Evolutionary conservation across 2,797 vertebrate genomes (phyloP).

Genomic region (Agapornis canus): DNA sequence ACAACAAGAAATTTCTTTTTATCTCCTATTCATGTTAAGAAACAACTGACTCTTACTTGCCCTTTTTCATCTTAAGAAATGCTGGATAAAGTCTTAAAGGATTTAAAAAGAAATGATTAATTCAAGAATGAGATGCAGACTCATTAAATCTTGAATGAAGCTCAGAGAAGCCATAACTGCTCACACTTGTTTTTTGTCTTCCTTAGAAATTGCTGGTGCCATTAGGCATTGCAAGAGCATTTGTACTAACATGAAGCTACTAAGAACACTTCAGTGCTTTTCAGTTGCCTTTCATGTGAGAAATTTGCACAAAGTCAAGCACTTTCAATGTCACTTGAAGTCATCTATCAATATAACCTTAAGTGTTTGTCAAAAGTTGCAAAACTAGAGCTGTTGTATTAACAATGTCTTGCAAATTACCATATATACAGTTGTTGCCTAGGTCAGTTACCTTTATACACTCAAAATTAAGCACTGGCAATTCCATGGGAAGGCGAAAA

Average conservation of each 20-base stretch:
- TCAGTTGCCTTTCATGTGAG: neutral
- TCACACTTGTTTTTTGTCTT: neutral
- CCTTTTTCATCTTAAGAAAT: neutral
- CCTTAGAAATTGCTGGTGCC: neutral
- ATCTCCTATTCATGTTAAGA: neutral
- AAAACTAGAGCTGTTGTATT: neutral
- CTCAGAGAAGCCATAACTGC: neutral
- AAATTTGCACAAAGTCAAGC: neutral
- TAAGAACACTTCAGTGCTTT: neutral
- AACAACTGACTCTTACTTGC: neutral
- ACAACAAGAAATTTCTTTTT: neutral
- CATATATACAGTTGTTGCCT: neutral
- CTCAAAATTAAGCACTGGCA: neutral
- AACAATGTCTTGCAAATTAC: neutral
- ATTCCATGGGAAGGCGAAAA: neutral
- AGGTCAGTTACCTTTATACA: neutral
- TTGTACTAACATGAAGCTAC: neutral
- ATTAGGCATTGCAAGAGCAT: neutral
- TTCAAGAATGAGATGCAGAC: neutral
- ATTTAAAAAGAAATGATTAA: neutral
- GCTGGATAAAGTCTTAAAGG: neutral
- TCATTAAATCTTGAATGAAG: neutral
- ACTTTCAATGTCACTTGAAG: neutral
- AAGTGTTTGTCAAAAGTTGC: fast-evolving
- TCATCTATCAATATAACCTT: neutral